Evolutionary conservation across 2,113 vertebrate genomes (phyloP).

Genomic region (Misgurnus mizolepis): DNA sequence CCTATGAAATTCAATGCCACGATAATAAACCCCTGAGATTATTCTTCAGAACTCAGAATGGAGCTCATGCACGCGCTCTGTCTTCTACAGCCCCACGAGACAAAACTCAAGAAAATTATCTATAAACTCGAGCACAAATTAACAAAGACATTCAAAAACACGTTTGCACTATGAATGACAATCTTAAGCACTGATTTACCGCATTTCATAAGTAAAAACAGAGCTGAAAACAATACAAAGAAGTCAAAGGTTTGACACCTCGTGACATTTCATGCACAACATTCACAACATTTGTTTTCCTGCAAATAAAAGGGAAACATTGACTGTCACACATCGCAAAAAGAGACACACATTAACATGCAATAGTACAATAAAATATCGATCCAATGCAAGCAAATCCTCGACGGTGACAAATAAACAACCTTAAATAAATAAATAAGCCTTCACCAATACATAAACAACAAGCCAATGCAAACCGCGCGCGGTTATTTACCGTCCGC

Average conservation of each 20-base stretch:
- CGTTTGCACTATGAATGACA: not conserved
- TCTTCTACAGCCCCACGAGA: not conserved
- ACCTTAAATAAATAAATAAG: slow-evolving; percentile 38
- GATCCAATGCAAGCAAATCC: not conserved
- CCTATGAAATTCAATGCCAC: too few species aligned
- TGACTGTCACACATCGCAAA: not conserved
- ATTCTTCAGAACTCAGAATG: not conserved
- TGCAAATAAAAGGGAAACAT: not conserved
- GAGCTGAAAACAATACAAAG: not conserved
- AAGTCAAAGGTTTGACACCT: slow-evolving; percentile 11
- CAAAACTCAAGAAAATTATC: not conserved
- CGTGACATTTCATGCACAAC: slow-evolving; percentile 2
- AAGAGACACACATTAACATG: not conserved
- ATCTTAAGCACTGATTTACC: not conserved
- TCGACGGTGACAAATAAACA: slow-evolving; percentile 26
- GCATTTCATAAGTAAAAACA: not conserved
- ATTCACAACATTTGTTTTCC: not conserved
- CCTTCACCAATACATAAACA: slow-evolving; percentile 49
- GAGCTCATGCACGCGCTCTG: not conserved
- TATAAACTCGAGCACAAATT: too few species aligned
- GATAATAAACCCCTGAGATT: too few species aligned
- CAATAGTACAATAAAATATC: too few species aligned
- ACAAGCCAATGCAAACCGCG: slow-evolving; percentile 32
- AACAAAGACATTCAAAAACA: not conserved
- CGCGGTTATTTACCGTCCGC: slow-evolving; percentile 57